Conservation (phyloP, 2,113 vertebrate genomes). For the Oryzias woworae region DNA sequence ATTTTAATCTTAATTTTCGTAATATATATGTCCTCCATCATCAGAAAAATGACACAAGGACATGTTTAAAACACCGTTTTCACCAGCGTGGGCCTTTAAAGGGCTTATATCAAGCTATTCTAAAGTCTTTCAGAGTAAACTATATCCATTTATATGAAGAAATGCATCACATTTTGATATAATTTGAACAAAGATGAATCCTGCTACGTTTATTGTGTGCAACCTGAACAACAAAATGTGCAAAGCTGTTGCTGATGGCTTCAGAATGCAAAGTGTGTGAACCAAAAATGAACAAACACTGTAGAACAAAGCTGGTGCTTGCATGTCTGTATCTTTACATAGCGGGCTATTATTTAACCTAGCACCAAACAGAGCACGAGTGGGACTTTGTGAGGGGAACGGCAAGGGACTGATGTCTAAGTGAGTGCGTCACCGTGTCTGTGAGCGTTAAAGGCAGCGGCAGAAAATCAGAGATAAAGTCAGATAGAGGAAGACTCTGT, state of each 20-base stretch:
- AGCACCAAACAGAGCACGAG: conserved; percentile 31
- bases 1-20: too few relatives aligned
- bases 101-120: too few relatives aligned
- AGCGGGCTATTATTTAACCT: conserved; percentile 35
- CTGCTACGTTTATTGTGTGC: too few relatives aligned
- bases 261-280: not conserved
- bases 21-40: too few relatives aligned
- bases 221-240: not conserved
- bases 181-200: too few relatives aligned
- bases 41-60: too few relatives aligned
- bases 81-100: too few relatives aligned
- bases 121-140: too few relatives aligned
- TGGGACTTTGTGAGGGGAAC: conserved; percentile 28
- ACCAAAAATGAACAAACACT: too few relatives aligned
- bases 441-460: conserved; percentile 32
- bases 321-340: conserved; percentile 30
- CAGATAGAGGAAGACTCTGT: conserved; percentile 34
- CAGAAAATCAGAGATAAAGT: conserved; percentile 40
- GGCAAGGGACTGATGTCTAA: conserved; percentile 46
- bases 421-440: conserved; percentile 40
- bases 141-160: too few relatives aligned
- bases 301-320: not conserved
- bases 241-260: not conserved
- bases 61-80: too few relatives aligned
- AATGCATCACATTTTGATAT: too few relatives aligned